These are phyloP conservation scores for Acromyrmex echinatior DNA, from an alignment of 1,140 invertebrate species.

Conservation along the genomic window DNA sequence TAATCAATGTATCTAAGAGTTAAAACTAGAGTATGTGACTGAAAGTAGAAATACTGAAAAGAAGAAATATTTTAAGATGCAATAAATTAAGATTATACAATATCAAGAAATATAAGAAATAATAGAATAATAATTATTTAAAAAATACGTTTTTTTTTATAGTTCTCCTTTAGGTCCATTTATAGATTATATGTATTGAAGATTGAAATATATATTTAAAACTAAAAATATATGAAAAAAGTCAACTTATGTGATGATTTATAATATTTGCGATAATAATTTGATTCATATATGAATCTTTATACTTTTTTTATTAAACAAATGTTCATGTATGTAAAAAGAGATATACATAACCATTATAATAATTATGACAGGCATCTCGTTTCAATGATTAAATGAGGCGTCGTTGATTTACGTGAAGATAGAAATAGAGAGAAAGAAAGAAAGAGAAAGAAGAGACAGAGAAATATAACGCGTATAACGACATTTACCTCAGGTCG, in stretches of 20 bases:
- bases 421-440: background rate
- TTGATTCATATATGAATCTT: background rate
- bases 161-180: background rate
- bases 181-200: background rate
- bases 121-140: background rate
- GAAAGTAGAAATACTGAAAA: background rate
- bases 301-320: too few relatives aligned
- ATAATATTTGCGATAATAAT: background rate
- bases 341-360: background rate
- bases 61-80: background rate
- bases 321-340: background rate
- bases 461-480: conserved; percentile 11
- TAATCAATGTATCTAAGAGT: background rate
- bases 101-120: background rate
- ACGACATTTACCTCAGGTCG: conserved; percentile 53
- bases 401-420: conserved; percentile 5
- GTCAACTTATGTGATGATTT: background rate
- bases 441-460: background rate
- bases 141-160: background rate
- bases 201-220: background rate
- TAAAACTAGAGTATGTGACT: background rate
- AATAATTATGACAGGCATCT: background rate
- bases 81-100: background rate
- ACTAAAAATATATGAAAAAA: background rate
- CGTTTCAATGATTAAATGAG: conserved; percentile 15